Evolutionary conservation across 2,888 invertebrate species (phyloP).

Genomic region (Xestia c-nigrum): DNA sequence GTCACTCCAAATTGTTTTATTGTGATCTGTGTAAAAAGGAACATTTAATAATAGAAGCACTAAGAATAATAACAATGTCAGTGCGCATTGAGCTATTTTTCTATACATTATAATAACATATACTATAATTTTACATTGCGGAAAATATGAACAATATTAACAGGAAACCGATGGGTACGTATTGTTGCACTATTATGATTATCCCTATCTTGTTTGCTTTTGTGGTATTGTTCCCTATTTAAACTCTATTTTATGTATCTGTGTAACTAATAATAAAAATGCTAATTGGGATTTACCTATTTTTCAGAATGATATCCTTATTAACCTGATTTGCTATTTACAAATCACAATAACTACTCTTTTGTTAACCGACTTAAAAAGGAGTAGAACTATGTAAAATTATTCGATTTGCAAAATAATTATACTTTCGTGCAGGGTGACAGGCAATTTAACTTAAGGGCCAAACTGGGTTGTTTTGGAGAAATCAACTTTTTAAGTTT

Average conservation of each 20-base stretch:
- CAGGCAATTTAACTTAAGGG: neutral
- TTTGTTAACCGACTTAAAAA: neutral
- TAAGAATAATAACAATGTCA: no score
- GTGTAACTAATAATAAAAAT: neutral
- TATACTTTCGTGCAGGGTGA: neutral
- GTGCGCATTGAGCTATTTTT: no score
- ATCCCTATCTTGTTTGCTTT: no score
- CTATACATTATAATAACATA: no score
- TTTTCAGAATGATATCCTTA: neutral
- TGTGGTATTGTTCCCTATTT: no score
- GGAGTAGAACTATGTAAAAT: no score
- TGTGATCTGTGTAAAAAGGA: no score
- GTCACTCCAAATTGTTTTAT: no score
- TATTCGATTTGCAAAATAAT: neutral
- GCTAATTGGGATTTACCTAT: neutral
- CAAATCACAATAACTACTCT: neutral
- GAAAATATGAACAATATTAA: neutral
- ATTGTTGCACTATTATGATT: neutral
- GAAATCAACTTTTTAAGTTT: neutral
- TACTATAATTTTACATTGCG: neutral
- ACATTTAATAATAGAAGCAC: no score
- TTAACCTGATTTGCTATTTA: neutral
- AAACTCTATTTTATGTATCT: neutral
- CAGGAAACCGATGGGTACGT: neutral
- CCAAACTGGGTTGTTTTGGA: neutral